Evolutionary conservation across 64 coral and sea anemone genomes (phyloP), one percentile per base, ranked within the genome.

Genomic region (Actinia equina): DNA sequence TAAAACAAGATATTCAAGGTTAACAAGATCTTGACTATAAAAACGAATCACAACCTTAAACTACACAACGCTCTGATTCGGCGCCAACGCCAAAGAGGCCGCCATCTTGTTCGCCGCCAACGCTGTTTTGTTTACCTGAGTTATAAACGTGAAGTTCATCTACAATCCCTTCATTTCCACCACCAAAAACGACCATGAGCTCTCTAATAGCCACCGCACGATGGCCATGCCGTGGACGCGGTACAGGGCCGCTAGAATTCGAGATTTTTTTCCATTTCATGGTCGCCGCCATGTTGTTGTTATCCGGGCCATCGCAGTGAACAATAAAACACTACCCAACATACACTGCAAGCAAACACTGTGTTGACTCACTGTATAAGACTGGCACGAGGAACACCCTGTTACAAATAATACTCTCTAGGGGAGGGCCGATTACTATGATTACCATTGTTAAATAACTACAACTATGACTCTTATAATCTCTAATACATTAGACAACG

Each of bases 241-340:
- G 96, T 78, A 91, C 88, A 86, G 96, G 96, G 93, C 96, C 96
- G 63, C 92, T 89, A 98, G 93, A 98, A 98, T 92, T 94, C n/a
- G 96, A 84, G 87, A 98, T 92, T 92, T 91, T 91, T 84, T 98
- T 98, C 96, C 96, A 98, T 89, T 98, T 98, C 96, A 98, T 98
- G 96, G 96, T 92, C 89, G 96, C 96, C 96, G 96, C 96, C 96
- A 98, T 98, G 89, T 98, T 98, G 89, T 94, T 98, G 89, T 92
- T 94, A 92, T 94, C 90, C 90, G 90, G 96, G 89, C 91, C 94
- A 96, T 96, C 87, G 84, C 78, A 89, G 80, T 43, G 52, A 92
- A 96, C 85, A 90, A 81, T 53, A 67, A 74, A 74, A 9, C 87
- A n/a, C 20, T 85, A 85, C 91, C 94, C 94, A 93, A 2, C 83